phyloP scores from a whole-genome alignment of 2,797 vertebrate genomes.

The Sebastes miniatus region DNA sequence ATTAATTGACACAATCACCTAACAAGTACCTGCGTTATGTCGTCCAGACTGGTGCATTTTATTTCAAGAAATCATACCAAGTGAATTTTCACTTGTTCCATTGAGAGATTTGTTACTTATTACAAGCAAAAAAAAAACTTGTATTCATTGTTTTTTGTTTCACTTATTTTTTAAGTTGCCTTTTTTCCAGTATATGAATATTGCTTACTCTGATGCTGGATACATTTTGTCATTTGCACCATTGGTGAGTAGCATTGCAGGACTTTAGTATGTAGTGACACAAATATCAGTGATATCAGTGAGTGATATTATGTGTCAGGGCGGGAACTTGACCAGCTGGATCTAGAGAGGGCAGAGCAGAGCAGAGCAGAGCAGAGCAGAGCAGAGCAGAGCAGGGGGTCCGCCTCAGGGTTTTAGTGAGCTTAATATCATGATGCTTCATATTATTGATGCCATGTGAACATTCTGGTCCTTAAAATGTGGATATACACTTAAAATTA shows the following conservation, averaged over 20 bases:
- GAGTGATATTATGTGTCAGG: background rate
- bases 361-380: rapidly evolving
- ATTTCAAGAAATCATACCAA: too few relatives aligned
- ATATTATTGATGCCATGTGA: background rate
- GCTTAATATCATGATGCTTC: background rate
- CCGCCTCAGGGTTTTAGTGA: background rate
- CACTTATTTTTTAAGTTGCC: too few relatives aligned
- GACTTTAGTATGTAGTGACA: background rate
- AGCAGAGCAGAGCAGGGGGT: background rate
- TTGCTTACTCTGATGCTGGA: background rate
- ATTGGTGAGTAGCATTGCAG: background rate
- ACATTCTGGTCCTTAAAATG: background rate
- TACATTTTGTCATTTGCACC: background rate
- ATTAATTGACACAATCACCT: too few relatives aligned
- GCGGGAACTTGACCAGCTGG: slow-evolving; percentile 16
- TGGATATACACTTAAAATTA: background rate
- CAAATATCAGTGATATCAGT: background rate
- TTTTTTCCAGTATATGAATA: too few relatives aligned
- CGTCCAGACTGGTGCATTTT: too few relatives aligned
- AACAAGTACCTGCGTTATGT: too few relatives aligned
- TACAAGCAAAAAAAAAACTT: too few relatives aligned
- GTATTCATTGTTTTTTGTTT: too few relatives aligned
- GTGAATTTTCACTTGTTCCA: too few relatives aligned
- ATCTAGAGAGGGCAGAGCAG: background rate
- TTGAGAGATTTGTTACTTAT: too few relatives aligned